phyloP scores from a whole-genome alignment of 2,888 invertebrate genomes.

The Toxonevra muliebris region DNA sequence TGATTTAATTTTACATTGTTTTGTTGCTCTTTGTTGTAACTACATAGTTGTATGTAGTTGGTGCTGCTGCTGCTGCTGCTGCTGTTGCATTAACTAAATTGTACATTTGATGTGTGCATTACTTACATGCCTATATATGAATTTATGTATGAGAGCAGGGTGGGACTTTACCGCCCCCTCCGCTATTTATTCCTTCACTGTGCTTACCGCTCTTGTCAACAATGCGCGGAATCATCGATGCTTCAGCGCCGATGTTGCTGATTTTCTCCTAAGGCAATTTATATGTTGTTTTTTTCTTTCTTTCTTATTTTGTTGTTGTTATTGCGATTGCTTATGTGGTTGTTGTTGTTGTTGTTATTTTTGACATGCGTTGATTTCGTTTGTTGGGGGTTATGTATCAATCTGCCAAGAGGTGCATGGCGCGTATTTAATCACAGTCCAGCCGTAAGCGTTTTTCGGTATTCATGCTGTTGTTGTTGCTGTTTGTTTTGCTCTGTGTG shows the following conservation, averaged over 20 bases:
- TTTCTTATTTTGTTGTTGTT: constrained; percentile 22
- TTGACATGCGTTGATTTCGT: constrained; percentile 34
- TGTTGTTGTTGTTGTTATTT: constrained; percentile 22
- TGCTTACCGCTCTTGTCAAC: constrained; percentile 25
- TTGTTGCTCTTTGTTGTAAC: constrained; percentile 1
- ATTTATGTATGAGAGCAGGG: no score
- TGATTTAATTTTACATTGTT: constrained; percentile 16
- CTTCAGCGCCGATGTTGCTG: constrained; percentile 21
- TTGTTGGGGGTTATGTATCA: constrained; percentile 54
- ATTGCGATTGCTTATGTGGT: constrained; percentile 27
- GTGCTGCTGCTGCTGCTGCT: constrained; percentile 19
- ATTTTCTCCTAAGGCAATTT: constrained; percentile 24
- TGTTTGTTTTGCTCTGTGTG: neutral
- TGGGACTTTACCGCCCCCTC: neutral
- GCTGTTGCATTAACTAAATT: neutral
- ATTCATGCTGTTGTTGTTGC: constrained; percentile 15
- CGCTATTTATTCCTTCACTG: neutral
- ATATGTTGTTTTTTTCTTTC: constrained; percentile 17
- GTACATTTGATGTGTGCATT: neutral
- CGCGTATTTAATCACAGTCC: constrained; percentile 36
- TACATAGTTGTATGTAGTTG: neutral
- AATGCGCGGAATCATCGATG: constrained; percentile 23
- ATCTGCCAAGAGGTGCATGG: constrained; percentile 43
- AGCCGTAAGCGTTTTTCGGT: constrained; percentile 12
- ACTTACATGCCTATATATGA: neutral